These are phyloP conservation scores for Ormyrus thymus DNA, from an alignment of 2,888 invertebrate genomes.

Conservation along the genomic window DNA sequence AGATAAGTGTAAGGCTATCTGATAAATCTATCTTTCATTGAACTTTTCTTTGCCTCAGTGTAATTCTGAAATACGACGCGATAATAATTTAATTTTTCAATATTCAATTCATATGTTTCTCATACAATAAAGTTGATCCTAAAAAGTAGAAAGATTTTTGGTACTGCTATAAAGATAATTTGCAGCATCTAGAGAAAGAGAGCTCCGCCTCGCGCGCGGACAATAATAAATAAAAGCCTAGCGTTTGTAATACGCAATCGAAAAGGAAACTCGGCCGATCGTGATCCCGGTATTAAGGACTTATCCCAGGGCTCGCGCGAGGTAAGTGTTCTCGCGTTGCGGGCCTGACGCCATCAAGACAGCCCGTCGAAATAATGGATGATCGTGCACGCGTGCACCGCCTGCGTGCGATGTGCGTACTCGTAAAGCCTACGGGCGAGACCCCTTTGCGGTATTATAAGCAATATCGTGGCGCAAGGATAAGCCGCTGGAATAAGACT, in stretches of 20 bases:
- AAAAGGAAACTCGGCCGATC: conserved; percentile 40
- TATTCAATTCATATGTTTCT: too few relatives aligned
- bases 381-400: conserved; percentile 1
- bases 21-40: too few relatives aligned
- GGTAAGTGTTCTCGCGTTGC: conserved; percentile 9
- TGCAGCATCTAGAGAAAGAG: too few relatives aligned
- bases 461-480: conserved; percentile 58
- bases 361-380: conserved; percentile 35
- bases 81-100: too few relatives aligned
- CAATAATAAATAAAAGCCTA: too few relatives aligned
- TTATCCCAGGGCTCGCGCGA: conserved; percentile 45
- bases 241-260: conserved; percentile 1
- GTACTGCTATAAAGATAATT: too few relatives aligned
- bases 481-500: conserved; percentile 64
- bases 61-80: too few relatives aligned
- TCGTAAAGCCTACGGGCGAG: conserved; percentile 15
- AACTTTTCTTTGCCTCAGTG: too few relatives aligned
- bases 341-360: not conserved
- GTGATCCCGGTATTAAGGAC: conserved; percentile 60
- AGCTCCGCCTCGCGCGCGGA: not conserved
- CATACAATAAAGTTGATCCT: too few relatives aligned
- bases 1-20: not conserved
- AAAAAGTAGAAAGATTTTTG: too few relatives aligned
- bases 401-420: not conserved
- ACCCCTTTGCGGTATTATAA: conserved; percentile 55